phyloP scores from a whole-genome alignment of 2,888 invertebrate species.

The Diplolepis rosae region DNA sequence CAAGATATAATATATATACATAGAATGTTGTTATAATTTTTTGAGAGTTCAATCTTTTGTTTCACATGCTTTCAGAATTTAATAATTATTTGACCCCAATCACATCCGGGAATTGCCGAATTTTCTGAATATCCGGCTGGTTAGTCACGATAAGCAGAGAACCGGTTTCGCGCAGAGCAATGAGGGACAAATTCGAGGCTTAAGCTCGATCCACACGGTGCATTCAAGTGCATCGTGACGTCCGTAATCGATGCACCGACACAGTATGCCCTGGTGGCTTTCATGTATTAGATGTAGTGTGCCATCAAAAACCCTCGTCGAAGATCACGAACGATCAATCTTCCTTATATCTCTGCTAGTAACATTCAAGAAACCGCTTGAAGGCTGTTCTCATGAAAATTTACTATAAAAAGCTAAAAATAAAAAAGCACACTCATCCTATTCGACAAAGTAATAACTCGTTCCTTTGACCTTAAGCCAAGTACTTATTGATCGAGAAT shows the following conservation, averaged over 20 bases:
- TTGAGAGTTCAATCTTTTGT: neutral
- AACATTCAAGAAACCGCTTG: constrained; percentile 4
- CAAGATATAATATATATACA: too few species aligned
- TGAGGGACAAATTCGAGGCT: neutral
- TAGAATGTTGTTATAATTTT: too few species aligned
- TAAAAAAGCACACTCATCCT: neutral
- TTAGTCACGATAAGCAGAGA: neutral
- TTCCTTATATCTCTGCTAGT: neutral
- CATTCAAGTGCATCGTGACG: constrained; percentile 12
- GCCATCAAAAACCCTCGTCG: constrained; percentile 11
- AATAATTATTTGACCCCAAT: neutral
- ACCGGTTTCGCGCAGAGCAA: neutral
- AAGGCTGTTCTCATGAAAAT: constrained; percentile 13
- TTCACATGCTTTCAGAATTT: neutral
- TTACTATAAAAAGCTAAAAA: too few species aligned
- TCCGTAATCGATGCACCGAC: constrained; percentile 24
- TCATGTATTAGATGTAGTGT: constrained; percentile 4
- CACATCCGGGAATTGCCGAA: neutral
- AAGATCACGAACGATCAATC: constrained; percentile 17
- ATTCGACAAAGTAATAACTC: neutral
- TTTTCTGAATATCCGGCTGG: constrained; percentile 16
- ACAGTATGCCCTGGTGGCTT: constrained; percentile 1
- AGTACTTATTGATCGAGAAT: neutral
- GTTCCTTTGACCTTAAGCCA: neutral
- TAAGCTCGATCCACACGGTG: neutral